These are phyloP conservation scores for Lacerta bilineata DNA, from an alignment of 2,797 vertebrate species.

Conservation along the genomic window DNA sequence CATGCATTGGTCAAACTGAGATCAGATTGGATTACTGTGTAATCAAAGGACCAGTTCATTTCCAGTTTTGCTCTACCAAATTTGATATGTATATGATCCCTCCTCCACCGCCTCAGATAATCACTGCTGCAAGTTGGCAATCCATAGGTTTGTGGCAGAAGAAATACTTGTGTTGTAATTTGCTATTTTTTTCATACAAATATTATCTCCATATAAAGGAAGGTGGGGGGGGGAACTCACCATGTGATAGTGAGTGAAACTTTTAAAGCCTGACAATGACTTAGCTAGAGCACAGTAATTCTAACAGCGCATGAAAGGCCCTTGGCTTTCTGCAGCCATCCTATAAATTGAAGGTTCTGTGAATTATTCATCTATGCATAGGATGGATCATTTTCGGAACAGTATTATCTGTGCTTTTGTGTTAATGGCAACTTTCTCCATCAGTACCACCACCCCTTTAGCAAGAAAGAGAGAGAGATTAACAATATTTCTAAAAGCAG, in stretches of 20 bases:
- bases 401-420: neutral
- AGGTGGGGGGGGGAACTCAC: neutral
- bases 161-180: neutral
- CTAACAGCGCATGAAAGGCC: neutral
- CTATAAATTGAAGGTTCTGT: neutral
- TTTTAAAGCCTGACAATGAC: neutral
- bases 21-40: too few relatives aligned
- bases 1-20: too few relatives aligned
- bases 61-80: too few relatives aligned
- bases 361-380: conserved; percentile 1
- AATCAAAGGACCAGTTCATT: too few relatives aligned
- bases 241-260: neutral
- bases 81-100: too few relatives aligned
- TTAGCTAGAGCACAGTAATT: neutral
- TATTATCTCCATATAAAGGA: neutral
- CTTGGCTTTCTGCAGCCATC: neutral
- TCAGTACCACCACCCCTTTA: neutral
- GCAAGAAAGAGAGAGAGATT: neutral
- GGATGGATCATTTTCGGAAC: neutral
- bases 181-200: neutral
- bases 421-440: neutral
- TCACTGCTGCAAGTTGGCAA: neutral
- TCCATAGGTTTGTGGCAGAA: neutral
- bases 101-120: too few relatives aligned
- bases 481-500: neutral